Conservation (phyloP, 1,140 invertebrate species). For the Gyrodactylus bullatarudis region DNA sequence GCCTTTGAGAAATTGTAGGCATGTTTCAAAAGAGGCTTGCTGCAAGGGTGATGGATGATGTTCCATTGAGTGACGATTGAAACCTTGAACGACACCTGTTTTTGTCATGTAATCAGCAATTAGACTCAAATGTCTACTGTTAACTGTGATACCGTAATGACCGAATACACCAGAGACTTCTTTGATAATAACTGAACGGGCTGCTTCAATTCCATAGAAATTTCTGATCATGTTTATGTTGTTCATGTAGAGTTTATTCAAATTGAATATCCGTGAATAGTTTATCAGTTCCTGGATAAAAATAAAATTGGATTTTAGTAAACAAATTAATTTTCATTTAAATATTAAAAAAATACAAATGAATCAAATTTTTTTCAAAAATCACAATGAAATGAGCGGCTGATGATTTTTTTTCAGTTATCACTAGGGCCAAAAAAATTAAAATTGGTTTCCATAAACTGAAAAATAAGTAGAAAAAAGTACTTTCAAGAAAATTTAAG, state of each 20-base stretch:
- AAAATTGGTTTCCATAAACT: too few relatives aligned
- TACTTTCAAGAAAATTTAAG: too few relatives aligned
- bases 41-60: conserved; percentile 56
- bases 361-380: too few relatives aligned
- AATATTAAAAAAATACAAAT: too few relatives aligned
- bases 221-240: conserved; percentile 59
- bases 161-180: conserved; percentile 68
- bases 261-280: conserved; percentile 41
- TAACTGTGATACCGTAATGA: conserved; percentile 74
- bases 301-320: too few relatives aligned
- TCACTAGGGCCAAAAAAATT: too few relatives aligned
- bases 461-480: too few relatives aligned
- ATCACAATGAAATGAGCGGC: too few relatives aligned
- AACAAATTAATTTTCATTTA: too few relatives aligned
- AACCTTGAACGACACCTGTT: conserved; percentile 48
- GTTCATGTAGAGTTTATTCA: conserved; percentile 50
- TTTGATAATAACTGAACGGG: conserved; percentile 27
- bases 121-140: conserved; percentile 56
- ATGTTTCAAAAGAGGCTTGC: conserved; percentile 89
- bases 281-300: conserved; percentile 39
- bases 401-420: too few relatives aligned
- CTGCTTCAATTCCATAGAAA: conserved; percentile 73
- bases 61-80: conserved; percentile 58
- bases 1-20: conserved; percentile 44
- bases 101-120: conserved; percentile 94